Evolutionary conservation across 2,113 vertebrate genomes (phyloP).

Genomic region (Copsychus sechellarum): DNA sequence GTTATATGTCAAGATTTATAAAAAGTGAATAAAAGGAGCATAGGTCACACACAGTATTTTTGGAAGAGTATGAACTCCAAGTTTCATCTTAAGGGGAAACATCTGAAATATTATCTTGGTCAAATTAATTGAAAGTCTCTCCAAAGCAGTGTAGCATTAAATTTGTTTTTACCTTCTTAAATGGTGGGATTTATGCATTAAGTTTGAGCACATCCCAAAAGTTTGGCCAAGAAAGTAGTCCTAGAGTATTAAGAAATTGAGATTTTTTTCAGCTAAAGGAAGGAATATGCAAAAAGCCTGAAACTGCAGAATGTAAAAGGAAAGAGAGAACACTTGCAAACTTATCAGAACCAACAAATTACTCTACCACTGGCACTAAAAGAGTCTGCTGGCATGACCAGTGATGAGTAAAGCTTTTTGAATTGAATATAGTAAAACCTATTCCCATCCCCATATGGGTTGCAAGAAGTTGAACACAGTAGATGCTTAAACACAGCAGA

Average conservation of each 20-base stretch:
- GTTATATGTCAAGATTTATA: background rate
- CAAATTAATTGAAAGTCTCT: background rate
- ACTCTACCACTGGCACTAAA: background rate
- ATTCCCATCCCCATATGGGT: slow-evolving; percentile 17
- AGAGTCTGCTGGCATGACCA: background rate
- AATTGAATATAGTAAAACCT: slow-evolving; percentile 48
- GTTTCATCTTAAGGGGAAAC: background rate
- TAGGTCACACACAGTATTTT: background rate
- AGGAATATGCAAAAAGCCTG: background rate
- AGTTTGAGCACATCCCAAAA: background rate
- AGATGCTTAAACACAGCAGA: slow-evolving; percentile 39
- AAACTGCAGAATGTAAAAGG: background rate
- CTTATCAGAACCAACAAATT: slow-evolving; percentile 29
- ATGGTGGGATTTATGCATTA: background rate
- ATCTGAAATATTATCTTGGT: background rate
- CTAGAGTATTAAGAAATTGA: background rate
- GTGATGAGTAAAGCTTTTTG: slow-evolving; percentile 37
- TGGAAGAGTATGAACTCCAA: background rate
- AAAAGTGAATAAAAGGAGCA: background rate
- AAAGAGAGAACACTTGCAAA: background rate
- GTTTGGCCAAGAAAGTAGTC: background rate
- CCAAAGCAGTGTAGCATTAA: background rate
- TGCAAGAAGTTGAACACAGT: slow-evolving; percentile 33
- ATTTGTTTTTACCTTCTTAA: background rate
- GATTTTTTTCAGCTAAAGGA: background rate